These are phyloP conservation scores for Melanerpes formicivorus DNA, from an alignment of 2,113 vertebrate genomes.

Conservation along the genomic window DNA sequence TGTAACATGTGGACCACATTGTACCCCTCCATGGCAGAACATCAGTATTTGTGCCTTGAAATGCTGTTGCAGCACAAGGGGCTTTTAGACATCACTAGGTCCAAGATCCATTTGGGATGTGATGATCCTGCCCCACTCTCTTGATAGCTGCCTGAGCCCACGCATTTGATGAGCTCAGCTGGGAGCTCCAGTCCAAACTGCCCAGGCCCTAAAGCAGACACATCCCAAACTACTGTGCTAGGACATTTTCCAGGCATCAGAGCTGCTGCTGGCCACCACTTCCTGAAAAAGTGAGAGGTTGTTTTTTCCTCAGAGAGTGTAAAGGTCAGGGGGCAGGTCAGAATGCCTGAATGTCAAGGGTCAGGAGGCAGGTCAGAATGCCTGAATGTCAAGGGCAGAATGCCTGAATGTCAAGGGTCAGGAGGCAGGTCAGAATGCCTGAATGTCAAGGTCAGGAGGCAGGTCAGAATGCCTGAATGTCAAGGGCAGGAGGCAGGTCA, in stretches of 20 bases:
- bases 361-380: background rate
- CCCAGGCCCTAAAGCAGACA: background rate
- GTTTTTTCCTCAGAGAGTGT: background rate
- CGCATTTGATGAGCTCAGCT: background rate
- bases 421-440: no score
- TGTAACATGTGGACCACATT: accelerated
- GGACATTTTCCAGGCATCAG: background rate
- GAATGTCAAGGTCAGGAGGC: no score
- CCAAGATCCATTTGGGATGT: background rate
- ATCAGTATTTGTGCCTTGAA: background rate
- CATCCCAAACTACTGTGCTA: background rate
- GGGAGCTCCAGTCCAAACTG: background rate
- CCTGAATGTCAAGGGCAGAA: no score
- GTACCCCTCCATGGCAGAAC: background rate
- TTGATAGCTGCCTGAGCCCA: background rate
- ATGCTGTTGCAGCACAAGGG: background rate
- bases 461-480: background rate
- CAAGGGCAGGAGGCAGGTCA: background rate
- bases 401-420: no score
- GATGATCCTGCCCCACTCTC: background rate
- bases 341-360: background rate
- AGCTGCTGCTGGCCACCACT: background rate
- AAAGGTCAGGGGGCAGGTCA: no score
- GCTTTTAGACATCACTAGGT: background rate
- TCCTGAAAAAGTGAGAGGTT: background rate